These are phyloP conservation scores for Leptoclinus maculatus DNA, from an alignment of 2,797 vertebrate species.

Conservation along the genomic window DNA sequence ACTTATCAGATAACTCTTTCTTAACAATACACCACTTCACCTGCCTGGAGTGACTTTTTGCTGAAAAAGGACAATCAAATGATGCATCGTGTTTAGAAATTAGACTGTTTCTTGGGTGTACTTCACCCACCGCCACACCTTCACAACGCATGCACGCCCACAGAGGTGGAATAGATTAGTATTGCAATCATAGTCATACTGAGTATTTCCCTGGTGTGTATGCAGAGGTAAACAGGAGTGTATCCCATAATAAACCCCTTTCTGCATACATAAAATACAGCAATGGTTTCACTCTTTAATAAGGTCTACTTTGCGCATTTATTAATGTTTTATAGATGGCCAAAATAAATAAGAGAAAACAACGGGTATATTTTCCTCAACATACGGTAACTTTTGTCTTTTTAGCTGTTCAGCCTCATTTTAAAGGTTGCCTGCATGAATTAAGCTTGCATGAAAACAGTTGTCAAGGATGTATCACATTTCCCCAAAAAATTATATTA, in stretches of 20 bases:
- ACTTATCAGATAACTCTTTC: conserved; percentile 10
- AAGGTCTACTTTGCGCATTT: not conserved
- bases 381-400: not conserved
- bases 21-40: not conserved
- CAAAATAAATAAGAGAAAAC: not conserved
- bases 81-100: not conserved
- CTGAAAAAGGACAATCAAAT: conserved; percentile 16
- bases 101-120: not conserved
- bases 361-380: not conserved
- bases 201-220: conserved; percentile 2
- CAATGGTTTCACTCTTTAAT: not conserved
- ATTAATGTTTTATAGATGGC: not conserved
- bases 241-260: not conserved
- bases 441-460: too few relatives aligned
- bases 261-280: not conserved
- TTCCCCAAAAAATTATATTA: not conserved
- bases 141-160: not conserved
- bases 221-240: not conserved
- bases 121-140: not conserved
- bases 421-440: not conserved
- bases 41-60: not conserved
- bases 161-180: not conserved
- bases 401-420: not conserved
- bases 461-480: not conserved
- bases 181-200: not conserved